Percentiles rank a stretch among this genome's conserved stretches.
Evolutionary conservation across 2,888 invertebrate species (phyloP).

Genomic region (Xestia rhomboidea): DNA sequence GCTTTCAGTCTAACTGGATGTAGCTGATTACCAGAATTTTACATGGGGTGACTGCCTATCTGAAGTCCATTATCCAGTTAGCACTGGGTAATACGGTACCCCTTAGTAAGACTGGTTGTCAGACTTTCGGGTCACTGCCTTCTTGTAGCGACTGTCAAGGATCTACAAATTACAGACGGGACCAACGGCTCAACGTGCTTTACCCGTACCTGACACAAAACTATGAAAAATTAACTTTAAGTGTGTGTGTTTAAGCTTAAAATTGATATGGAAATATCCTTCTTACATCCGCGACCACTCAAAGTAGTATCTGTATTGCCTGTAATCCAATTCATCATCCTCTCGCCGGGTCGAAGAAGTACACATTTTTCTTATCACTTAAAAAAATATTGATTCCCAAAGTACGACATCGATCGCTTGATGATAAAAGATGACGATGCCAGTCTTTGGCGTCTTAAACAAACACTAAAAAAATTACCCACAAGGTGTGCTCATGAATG

Average conservation of each 20-base stretch:
- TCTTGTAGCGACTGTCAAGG: too few species aligned
- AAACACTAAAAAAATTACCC: background rate
- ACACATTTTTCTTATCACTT: background rate
- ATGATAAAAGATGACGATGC: background rate
- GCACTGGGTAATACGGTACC: too few species aligned
- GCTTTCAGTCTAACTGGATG: too few species aligned
- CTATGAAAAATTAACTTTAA: background rate
- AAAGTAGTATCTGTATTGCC: background rate
- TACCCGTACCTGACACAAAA: background rate
- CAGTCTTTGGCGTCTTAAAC: background rate
- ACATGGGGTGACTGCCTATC: too few species aligned
- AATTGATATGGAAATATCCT: background rate
- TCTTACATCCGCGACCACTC: background rate
- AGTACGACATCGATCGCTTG: background rate
- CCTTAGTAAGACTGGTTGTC: too few species aligned
- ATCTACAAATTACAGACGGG: too few species aligned
- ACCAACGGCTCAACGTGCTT: too few species aligned
- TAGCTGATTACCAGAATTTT: too few species aligned
- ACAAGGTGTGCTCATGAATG: conserved; percentile 8
- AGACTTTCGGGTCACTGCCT: too few species aligned
- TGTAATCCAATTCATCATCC: conserved; percentile 4
- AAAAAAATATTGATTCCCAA: background rate
- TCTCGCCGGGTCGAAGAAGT: background rate
- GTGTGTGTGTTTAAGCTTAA: background rate
- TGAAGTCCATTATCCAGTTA: too few species aligned